phyloP scores from a whole-genome alignment of 2,888 invertebrate genomes.

The Nemotelus nigrinus region DNA sequence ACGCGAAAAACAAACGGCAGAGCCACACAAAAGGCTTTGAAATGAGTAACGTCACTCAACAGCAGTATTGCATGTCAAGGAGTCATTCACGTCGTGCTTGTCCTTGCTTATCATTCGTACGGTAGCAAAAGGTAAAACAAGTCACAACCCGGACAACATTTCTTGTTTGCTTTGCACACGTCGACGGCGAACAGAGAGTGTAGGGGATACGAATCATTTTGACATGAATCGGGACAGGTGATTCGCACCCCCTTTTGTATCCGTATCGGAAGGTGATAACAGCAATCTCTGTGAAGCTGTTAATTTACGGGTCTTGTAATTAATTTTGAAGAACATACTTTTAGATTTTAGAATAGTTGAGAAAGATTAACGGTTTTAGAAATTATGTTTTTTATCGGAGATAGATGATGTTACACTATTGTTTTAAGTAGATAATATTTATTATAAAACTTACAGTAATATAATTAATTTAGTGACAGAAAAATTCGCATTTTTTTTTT shows the following conservation, averaged over 20 bases:
- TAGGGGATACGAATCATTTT: neutral
- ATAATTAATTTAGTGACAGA: no score
- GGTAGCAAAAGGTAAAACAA: neutral
- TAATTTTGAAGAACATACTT: neutral
- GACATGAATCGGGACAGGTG: neutral
- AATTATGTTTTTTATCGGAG: no score
- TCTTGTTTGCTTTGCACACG: neutral
- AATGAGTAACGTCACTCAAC: neutral
- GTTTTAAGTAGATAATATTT: no score
- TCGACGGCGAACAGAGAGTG: no score
- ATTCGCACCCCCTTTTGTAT: neutral
- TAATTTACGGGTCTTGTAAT: neutral
- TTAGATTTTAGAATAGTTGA: neutral
- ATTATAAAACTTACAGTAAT: no score
- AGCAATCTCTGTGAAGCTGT: neutral
- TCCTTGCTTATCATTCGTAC: neutral
- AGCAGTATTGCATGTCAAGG: slow-evolving; percentile 1
- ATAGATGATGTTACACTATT: no score
- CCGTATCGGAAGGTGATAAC: neutral
- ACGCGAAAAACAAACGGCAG: no score
- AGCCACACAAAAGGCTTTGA: neutral
- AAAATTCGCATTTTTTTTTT: no score
- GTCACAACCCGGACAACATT: neutral
- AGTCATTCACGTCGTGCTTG: neutral
- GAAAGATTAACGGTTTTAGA: no score